Evolutionary conservation across 2,888 invertebrate species (phyloP).

Genomic region (Eumerus sabulonum): DNA sequence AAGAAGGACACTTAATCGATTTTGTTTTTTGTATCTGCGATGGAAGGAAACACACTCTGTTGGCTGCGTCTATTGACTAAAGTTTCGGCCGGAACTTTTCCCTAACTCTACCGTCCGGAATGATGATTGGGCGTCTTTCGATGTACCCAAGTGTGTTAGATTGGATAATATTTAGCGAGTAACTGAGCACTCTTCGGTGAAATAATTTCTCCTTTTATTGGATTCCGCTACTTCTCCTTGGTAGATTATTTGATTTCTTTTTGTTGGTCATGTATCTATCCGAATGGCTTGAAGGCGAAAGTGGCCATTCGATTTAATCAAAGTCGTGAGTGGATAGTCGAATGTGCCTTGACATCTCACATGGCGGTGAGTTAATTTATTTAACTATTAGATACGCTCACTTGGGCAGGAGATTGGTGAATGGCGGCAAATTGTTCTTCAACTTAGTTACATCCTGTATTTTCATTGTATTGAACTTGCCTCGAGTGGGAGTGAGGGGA

Average conservation of each 20-base stretch:
- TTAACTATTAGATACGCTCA: slow-evolving; percentile 49
- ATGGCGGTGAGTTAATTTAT: slow-evolving; percentile 41
- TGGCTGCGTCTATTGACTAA: slow-evolving; percentile 11
- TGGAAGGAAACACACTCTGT: neutral
- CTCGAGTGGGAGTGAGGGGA: too few species aligned
- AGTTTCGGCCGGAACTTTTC: slow-evolving; percentile 21
- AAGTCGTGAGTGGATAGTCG: slow-evolving; percentile 23
- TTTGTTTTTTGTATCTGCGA: slow-evolving; percentile 39
- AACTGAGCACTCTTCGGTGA: slow-evolving; percentile 37
- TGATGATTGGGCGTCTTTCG: too few species aligned
- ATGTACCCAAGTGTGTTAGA: slow-evolving; percentile 2
- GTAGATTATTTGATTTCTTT: slow-evolving; percentile 34
- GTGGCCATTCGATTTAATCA: slow-evolving; percentile 51
- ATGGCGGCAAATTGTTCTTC: slow-evolving; percentile 7
- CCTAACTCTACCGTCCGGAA: neutral
- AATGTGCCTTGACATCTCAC: slow-evolving; percentile 23
- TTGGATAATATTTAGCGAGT: slow-evolving; percentile 39
- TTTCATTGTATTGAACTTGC: too few species aligned
- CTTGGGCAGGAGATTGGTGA: slow-evolving; percentile 37
- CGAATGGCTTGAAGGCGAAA: slow-evolving; percentile 19
- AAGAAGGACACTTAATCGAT: slow-evolving; percentile 43
- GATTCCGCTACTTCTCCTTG: slow-evolving; percentile 28
- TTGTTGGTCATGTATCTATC: neutral
- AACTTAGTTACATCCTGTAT: too few species aligned
- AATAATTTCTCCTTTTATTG: slow-evolving; percentile 46